A percentile compares a stretch with the other conserved stretches of the same genome.
These are phyloP conservation scores for Leptopilina myrica DNA, from an alignment of 2,888 invertebrate species.

Conservation along the genomic window DNA sequence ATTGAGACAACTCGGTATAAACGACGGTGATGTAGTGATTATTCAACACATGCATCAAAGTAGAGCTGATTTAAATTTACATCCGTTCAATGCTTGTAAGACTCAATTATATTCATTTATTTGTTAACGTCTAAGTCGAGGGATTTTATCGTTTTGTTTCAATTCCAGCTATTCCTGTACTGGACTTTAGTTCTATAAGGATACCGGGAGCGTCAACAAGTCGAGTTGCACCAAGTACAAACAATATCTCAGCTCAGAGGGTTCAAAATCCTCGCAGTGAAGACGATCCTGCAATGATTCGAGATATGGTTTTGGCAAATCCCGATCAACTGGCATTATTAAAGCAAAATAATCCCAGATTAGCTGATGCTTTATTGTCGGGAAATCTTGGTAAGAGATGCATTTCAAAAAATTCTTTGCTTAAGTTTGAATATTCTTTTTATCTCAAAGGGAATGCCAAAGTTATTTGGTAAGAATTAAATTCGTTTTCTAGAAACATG, in stretches of 20 bases:
- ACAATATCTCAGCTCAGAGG: constrained; percentile 60
- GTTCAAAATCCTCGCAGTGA: constrained; percentile 77
- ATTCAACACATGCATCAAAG: constrained; percentile 84
- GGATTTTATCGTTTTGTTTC: not conserved
- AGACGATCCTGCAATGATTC: constrained; percentile 90
- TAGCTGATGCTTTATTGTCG: constrained; percentile 93
- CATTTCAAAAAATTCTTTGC: not conserved
- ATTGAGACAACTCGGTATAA: constrained; percentile 88
- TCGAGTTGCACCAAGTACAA: constrained; percentile 45
- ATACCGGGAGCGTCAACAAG: constrained; percentile 80
- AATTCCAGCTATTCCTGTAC: constrained; percentile 78
- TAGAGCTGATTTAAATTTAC: constrained; percentile 55
- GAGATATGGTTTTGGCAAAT: constrained; percentile 91
- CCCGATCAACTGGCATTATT: constrained; percentile 93
- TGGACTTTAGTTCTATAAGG: constrained; percentile 93
- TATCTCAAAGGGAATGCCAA: too few species aligned
- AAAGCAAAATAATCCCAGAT: constrained; percentile 93
- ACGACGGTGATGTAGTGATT: constrained; percentile 92
- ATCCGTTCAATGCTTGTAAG: constrained; percentile 68
- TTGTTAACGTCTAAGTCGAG: not conserved
- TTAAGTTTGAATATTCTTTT: too few species aligned
- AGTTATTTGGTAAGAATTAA: too few species aligned
- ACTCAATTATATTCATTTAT: not conserved
- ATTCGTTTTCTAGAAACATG: too few species aligned
- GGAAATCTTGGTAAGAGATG: constrained; percentile 84